phyloP scores from a whole-genome alignment of 2,113 vertebrate species.

The Hirundichthys speculiger region DNA sequence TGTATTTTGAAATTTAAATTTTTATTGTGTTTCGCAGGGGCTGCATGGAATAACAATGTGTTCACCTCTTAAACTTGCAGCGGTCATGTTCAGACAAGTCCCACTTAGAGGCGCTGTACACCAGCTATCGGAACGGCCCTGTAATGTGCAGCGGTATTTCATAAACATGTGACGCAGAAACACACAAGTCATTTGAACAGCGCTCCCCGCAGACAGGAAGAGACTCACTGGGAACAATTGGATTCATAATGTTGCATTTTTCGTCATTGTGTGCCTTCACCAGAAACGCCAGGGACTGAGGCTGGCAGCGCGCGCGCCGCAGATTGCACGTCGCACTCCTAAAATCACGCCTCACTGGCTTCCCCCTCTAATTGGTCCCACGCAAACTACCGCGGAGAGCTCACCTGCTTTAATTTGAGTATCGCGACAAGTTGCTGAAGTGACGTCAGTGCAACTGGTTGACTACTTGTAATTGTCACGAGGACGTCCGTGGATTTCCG shows the following conservation, averaged over 20 bases:
- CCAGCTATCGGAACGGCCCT: neutral
- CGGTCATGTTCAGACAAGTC: neutral
- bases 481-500: neutral
- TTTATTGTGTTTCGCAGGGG: neutral
- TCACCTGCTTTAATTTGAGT: slow-evolving; percentile 59
- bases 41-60: no score
- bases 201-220: neutral
- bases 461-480: neutral
- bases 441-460: slow-evolving; percentile 26
- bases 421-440: slow-evolving; percentile 43
- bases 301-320: slow-evolving; percentile 54
- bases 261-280: neutral
- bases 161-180: slow-evolving; percentile 34
- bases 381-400: neutral
- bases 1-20: no score
- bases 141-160: slow-evolving; percentile 18
- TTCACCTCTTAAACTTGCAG: no score
- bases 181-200: slow-evolving; percentile 8
- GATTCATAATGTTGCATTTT: neutral
- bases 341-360: slow-evolving; percentile 33
- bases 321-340: slow-evolving; percentile 36
- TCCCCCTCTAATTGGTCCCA: slow-evolving; percentile 50
- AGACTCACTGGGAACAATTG: neutral
- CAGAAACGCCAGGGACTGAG: slow-evolving; percentile 23
- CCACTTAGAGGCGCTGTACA: slow-evolving; percentile 54